These are phyloP conservation scores for Ischnus inquisitorius DNA, from an alignment of 2,888 invertebrate genomes.

Conservation along the genomic window DNA sequence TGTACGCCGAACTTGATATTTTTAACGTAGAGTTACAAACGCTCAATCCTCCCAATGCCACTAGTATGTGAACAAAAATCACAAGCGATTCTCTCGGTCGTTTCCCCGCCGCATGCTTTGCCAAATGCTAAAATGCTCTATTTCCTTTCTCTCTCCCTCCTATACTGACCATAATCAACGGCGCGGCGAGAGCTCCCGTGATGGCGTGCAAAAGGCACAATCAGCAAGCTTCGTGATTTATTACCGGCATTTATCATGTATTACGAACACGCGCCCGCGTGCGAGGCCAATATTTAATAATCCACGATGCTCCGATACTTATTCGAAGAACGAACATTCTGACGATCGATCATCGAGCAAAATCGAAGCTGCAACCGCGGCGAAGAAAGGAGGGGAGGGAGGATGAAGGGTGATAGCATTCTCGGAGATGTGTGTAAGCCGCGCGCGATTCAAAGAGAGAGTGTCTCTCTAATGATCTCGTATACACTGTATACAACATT, in stretches of 20 bases:
- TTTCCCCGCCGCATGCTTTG: not conserved
- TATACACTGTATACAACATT: slow-evolving; percentile 27
- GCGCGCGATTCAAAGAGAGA: slow-evolving; percentile 16
- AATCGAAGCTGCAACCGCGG: slow-evolving; percentile 41
- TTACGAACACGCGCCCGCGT: slow-evolving; percentile 24
- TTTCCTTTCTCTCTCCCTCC: slow-evolving; percentile 32
- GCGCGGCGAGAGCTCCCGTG: slow-evolving; percentile 34
- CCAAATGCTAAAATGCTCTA: not conserved
- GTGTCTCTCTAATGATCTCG: slow-evolving; percentile 53
- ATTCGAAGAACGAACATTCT: slow-evolving; percentile 27
- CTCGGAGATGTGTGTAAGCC: not conserved
- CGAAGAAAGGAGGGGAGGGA: not conserved
- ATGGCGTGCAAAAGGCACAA: slow-evolving; percentile 39
- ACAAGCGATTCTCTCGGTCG: not conserved
- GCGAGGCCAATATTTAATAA: slow-evolving; percentile 47
- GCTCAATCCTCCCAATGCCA: too few relatives aligned
- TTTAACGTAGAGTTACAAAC: too few relatives aligned
- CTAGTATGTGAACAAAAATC: not conserved
- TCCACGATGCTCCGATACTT: slow-evolving; percentile 26
- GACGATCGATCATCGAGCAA: slow-evolving; percentile 48
- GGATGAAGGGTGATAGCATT: not conserved
- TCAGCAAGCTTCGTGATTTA: slow-evolving; percentile 53
- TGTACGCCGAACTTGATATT: not conserved
- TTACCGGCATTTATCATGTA: slow-evolving; percentile 55
- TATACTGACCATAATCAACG: not conserved